Percentiles rank a stretch among this genome's conserved stretches.
These are phyloP conservation scores for Maniola hyperantus DNA, from an alignment of 2,888 invertebrate species.

Conservation along the genomic window DNA sequence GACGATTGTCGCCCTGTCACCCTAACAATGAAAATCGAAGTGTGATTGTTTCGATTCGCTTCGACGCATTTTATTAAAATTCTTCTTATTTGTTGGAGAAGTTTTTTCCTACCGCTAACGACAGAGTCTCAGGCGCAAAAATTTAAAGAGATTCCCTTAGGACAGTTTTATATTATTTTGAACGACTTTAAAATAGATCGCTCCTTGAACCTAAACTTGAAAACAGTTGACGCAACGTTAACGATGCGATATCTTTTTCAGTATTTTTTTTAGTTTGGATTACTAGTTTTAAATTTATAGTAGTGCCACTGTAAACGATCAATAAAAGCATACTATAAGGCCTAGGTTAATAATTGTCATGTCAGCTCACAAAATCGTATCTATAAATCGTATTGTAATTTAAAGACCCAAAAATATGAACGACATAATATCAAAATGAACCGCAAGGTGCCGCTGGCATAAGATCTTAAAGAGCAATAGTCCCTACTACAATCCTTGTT, in stretches of 20 bases:
- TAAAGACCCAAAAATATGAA: too few relatives aligned
- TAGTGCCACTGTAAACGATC: too few relatives aligned
- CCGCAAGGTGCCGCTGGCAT: too few relatives aligned
- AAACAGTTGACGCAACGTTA: constrained; percentile 14
- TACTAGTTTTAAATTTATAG: too few relatives aligned
- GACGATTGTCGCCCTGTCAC: constrained; percentile 56
- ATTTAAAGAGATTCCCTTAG: constrained; percentile 36
- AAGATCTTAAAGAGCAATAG: too few relatives aligned
- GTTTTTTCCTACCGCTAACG: constrained; percentile 33
- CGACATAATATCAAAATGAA: too few relatives aligned
- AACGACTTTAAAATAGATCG: constrained; percentile 31
- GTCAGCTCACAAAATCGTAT: too few relatives aligned
- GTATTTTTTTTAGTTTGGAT: background rate
- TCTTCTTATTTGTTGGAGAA: constrained; percentile 29
- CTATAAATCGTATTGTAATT: too few relatives aligned
- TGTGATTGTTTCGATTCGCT: constrained; percentile 67
- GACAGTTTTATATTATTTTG: constrained; percentile 29
- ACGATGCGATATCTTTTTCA: constrained; percentile 17
- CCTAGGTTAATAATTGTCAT: too few relatives aligned
- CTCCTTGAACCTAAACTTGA: constrained; percentile 19
- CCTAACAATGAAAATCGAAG: constrained; percentile 59
- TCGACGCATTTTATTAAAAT: constrained; percentile 57
- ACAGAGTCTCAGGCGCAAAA: constrained; percentile 39
- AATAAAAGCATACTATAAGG: too few relatives aligned
- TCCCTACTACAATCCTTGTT: too few relatives aligned